A percentile compares a stretch with the other conserved stretches of the same genome.
phyloP scores from a whole-genome alignment of 2,888 invertebrate species.

The Synanthedon vespiformis region DNA sequence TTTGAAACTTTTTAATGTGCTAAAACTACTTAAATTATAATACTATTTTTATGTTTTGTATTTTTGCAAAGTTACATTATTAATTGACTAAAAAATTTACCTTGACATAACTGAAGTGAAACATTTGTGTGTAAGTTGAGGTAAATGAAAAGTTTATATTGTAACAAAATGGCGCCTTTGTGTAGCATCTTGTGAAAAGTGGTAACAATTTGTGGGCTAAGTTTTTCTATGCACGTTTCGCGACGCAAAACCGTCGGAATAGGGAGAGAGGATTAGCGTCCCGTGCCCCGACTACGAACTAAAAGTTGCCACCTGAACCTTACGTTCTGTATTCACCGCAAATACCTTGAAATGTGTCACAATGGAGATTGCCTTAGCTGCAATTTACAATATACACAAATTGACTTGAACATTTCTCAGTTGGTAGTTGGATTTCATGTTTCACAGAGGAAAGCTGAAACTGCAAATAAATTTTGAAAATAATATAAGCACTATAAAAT shows the following conservation, averaged over 20 bases:
- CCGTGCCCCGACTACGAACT: constrained; percentile 2
- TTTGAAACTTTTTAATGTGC: too few relatives aligned
- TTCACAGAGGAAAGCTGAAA: not conserved
- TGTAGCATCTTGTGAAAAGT: not conserved
- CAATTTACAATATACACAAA: constrained; percentile 5
- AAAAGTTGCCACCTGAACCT: constrained; percentile 17
- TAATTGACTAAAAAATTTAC: too few relatives aligned
- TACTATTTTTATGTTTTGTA: too few relatives aligned
- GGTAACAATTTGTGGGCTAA: not conserved
- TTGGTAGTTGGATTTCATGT: not conserved
- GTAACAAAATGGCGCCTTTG: not conserved
- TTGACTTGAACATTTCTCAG: not conserved
- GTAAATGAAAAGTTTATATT: too few relatives aligned
- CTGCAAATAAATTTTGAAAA: not conserved
- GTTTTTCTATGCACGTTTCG: constrained; percentile 9
- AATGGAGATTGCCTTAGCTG: constrained; percentile 4
- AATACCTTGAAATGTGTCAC: constrained; percentile 6
- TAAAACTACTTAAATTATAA: too few relatives aligned
- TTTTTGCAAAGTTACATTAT: too few relatives aligned
- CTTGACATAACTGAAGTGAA: too few relatives aligned
- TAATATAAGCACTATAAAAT: not conserved
- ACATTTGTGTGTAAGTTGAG: too few relatives aligned
- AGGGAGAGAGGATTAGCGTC: constrained; percentile 14
- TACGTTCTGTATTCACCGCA: constrained; percentile 5
- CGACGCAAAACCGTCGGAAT: constrained; percentile 12